Percentiles rank a stretch among this genome's conserved stretches.
These are phyloP conservation scores for Kryptolebias marmoratus DNA, from an alignment of 2,113 vertebrate genomes.

Conservation along the genomic window DNA sequence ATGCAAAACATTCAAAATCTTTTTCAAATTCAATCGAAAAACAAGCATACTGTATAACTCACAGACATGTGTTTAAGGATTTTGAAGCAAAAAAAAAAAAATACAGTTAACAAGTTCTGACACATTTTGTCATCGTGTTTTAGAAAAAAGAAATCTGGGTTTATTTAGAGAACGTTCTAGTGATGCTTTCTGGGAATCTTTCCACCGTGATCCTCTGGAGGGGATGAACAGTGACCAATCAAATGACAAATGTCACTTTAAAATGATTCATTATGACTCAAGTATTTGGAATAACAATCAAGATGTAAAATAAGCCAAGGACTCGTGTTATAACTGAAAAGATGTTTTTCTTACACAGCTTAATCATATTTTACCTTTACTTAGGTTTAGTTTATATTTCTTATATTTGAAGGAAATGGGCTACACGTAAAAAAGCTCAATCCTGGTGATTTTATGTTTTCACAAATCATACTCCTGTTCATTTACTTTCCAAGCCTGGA, in stretches of 20 bases:
- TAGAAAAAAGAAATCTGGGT: background rate
- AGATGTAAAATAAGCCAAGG: conserved; percentile 31
- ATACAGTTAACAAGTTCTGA: background rate
- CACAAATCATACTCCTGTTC: background rate
- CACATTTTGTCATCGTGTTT: background rate
- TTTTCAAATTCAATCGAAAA: no score
- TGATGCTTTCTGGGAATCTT: background rate
- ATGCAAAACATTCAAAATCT: background rate
- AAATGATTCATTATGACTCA: conserved; percentile 50
- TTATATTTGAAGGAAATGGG: conserved; percentile 6
- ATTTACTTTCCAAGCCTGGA: conserved; percentile 23
- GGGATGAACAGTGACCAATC: conserved; percentile 25
- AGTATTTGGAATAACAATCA: conserved; percentile 33
- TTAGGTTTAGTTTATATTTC: background rate
- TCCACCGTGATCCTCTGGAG: conserved; percentile 11
- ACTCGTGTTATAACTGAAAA: conserved; percentile 13
- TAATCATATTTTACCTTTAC: background rate
- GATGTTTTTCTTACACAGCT: conserved; percentile 4
- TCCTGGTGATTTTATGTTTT: conserved; percentile 19
- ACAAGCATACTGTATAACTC: no score
- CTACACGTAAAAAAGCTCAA: background rate
- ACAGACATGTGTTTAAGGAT: no score
- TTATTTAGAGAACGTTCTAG: background rate
- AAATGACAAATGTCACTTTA: conserved; percentile 35
- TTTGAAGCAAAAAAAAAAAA: no score